phyloP scores from a whole-genome alignment of 2,888 invertebrate species.

The Dolichomitus sp. region DNA sequence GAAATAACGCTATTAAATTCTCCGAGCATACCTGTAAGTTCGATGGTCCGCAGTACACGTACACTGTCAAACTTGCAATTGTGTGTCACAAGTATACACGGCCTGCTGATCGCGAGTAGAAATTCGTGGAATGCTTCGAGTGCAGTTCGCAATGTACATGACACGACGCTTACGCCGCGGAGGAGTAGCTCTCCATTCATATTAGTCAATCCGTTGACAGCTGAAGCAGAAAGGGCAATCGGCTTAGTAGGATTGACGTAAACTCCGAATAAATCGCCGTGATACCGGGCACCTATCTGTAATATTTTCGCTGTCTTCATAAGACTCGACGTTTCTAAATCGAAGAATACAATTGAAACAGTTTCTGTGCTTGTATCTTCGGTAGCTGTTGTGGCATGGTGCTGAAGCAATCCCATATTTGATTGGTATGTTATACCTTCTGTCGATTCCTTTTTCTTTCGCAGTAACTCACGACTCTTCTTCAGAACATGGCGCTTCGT shows the following conservation, averaged over 20 bases:
- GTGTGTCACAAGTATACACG: constrained; percentile 45
- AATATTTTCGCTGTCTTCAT: constrained; percentile 38
- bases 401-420: neutral
- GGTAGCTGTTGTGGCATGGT: neutral
- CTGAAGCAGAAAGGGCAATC: constrained; percentile 32
- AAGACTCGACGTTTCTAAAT: constrained; percentile 34
- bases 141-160: constrained; percentile 36
- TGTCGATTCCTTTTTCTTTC: neutral
- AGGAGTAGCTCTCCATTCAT: constrained; percentile 39
- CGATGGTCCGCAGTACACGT: constrained; percentile 25
- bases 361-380: neutral
- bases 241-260: constrained; percentile 44
- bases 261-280: constrained; percentile 5
- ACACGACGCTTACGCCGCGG: constrained; percentile 18
- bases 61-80: constrained; percentile 47
- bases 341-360: constrained; percentile 18
- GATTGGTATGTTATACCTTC: neutral
- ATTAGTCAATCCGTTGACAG: constrained; percentile 41
- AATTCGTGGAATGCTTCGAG: constrained; percentile 34
- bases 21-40: constrained; percentile 4
- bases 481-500: neutral
- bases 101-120: constrained; percentile 13
- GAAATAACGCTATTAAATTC: constrained; percentile 15
- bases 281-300: constrained; percentile 43
- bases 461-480: neutral